These are phyloP conservation scores for Actinemys pallida DNA, from an alignment of 2,113 vertebrate species.

Conservation along the genomic window DNA sequence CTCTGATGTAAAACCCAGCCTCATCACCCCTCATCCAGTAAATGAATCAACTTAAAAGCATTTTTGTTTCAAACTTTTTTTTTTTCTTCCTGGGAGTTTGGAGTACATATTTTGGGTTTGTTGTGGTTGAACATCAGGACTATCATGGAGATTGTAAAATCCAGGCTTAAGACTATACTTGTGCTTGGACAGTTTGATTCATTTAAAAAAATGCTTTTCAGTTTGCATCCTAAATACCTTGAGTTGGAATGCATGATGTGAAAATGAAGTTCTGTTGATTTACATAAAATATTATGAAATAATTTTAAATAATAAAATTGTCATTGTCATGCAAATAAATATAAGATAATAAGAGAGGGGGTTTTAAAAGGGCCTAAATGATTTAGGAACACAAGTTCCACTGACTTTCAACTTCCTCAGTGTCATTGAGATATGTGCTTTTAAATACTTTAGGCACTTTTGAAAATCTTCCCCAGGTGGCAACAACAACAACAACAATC, in stretches of 20 bases:
- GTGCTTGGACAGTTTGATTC: neutral
- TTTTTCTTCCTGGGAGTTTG: neutral
- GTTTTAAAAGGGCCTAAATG: neutral
- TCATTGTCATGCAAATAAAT: neutral
- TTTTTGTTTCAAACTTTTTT: neutral
- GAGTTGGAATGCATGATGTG: neutral
- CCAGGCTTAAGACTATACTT: neutral
- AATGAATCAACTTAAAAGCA: neutral
- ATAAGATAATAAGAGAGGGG: neutral
- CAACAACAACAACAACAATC: neutral
- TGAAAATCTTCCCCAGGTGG: neutral
- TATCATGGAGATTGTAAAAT: neutral
- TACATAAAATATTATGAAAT: neutral
- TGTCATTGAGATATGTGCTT: neutral
- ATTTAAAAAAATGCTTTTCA: neutral
- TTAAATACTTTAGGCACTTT: neutral
- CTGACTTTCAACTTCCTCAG: neutral
- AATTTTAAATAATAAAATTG: neutral
- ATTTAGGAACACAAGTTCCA: neutral
- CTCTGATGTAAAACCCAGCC: neutral
- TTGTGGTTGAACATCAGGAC: neutral
- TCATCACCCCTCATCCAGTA: neutral
- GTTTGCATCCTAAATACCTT: neutral
- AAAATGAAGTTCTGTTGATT: neutral
- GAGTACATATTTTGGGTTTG: neutral